Conservation (phyloP, 2,797 vertebrate species). For the Cryptoprocta ferox region DNA sequence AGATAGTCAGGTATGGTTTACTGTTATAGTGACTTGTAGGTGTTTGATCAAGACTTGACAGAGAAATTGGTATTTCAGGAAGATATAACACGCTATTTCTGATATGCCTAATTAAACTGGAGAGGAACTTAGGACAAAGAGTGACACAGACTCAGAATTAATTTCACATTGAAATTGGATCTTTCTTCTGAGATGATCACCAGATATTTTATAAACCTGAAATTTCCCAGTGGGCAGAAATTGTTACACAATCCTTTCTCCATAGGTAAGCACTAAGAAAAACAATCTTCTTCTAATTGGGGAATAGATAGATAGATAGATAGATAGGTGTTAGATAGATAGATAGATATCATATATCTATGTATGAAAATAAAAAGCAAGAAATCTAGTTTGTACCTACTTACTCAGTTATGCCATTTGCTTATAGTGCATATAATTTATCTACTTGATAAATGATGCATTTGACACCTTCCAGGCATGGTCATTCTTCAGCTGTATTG, state of each 20-base stretch:
- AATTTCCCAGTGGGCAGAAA: slow-evolving; percentile 65
- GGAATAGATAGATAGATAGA: background rate
- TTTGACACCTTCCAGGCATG: slow-evolving; percentile 14
- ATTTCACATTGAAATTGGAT: slow-evolving; percentile 39
- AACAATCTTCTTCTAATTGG: slow-evolving; percentile 16
- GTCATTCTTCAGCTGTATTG: slow-evolving; percentile 25
- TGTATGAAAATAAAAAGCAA: slow-evolving; percentile 25
- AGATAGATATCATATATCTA: background rate
- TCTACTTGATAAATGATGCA: slow-evolving; percentile 31
- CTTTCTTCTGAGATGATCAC: slow-evolving; percentile 53
- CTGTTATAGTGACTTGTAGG: background rate
- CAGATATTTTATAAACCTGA: slow-evolving; percentile 44
- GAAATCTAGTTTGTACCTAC: background rate
- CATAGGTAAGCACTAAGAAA: slow-evolving; percentile 23
- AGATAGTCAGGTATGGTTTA: background rate
- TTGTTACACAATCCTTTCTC: slow-evolving; percentile 55
- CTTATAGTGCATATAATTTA: slow-evolving; percentile 29
- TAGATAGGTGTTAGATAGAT: background rate
- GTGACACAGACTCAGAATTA: slow-evolving; percentile 39
- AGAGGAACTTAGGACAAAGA: background rate
- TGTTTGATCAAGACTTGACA: slow-evolving; percentile 20
- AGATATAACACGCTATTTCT: background rate
- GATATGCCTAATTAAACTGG: slow-evolving; percentile 36
- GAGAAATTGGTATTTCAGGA: slow-evolving; percentile 48
- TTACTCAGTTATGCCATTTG: background rate